Evolutionary conservation across 2,888 invertebrate genomes (phyloP).

Genomic region (Zhengitettix transpicula): DNA sequence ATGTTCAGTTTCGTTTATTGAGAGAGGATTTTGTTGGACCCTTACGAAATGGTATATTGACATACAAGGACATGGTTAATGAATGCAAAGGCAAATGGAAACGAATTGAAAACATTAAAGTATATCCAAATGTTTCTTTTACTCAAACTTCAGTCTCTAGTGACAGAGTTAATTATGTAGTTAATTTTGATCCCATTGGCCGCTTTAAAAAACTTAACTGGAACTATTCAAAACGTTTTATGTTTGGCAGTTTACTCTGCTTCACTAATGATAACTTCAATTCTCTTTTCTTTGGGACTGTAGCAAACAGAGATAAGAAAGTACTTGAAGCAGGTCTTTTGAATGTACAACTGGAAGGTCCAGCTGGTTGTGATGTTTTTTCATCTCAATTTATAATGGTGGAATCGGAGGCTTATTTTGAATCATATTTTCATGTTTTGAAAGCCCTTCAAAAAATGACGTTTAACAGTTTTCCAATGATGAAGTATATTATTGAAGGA

Average conservation of each 20-base stretch:
- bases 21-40: conserved; percentile 31
- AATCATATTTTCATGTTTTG: conserved; percentile 60
- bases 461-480: conserved; percentile 44
- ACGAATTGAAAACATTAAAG: conserved; percentile 1
- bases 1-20: conserved; percentile 28
- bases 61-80: conserved; percentile 22
- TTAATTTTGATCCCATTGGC: conserved; percentile 18
- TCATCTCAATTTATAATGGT: conserved; percentile 38
- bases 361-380: conserved; percentile 16
- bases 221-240: conserved; percentile 38
- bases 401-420: conserved; percentile 64
- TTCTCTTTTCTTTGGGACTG: conserved; percentile 4
- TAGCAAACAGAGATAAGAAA: conserved; percentile 18
- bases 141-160: background rate
- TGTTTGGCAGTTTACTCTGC: conserved; percentile 55
- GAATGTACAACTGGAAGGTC: conserved; percentile 21
- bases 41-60: conserved; percentile 35
- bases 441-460: conserved; percentile 44
- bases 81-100: background rate
- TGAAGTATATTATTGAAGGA: conserved; percentile 13
- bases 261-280: conserved; percentile 32
- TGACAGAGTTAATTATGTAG: conserved; percentile 4
- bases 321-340: conserved; percentile 21
- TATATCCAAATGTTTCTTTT: conserved; percentile 4
- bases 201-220: conserved; percentile 23